Evolutionary conservation across 1,140 invertebrate species (phyloP).

Genomic region (Whitmania pigra): DNA sequence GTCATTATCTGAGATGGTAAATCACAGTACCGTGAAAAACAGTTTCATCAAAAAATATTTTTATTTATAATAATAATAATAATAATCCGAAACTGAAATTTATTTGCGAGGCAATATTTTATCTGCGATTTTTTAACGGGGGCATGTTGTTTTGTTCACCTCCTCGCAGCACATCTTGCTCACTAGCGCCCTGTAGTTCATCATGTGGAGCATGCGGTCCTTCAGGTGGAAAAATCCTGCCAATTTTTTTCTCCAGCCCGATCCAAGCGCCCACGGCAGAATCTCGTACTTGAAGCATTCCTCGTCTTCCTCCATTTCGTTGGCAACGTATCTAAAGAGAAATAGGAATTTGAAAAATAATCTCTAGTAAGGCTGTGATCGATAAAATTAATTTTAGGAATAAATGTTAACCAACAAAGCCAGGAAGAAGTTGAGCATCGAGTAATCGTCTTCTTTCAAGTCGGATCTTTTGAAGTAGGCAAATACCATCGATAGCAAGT

Average conservation of each 20-base stretch:
- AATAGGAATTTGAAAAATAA: background rate
- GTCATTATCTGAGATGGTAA: slow-evolving; percentile 35
- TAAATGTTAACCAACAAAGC: slow-evolving; percentile 7
- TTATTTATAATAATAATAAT: background rate
- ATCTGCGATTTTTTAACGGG: slow-evolving; percentile 3
- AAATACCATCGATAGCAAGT: slow-evolving; percentile 12
- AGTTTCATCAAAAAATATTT: background rate
- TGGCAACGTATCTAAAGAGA: slow-evolving; percentile 45
- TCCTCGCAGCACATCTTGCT: slow-evolving; percentile 47
- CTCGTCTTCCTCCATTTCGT: slow-evolving; percentile 53
- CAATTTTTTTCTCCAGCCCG: slow-evolving; percentile 39
- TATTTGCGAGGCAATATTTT: too few species aligned
- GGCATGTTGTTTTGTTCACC: slow-evolving; percentile 30
- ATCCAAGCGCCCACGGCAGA: slow-evolving; percentile 45
- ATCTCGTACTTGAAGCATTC: slow-evolving; percentile 47
- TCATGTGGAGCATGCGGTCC: slow-evolving; percentile 44
- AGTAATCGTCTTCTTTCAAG: slow-evolving; percentile 7
- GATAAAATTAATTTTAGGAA: background rate
- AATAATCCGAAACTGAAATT: background rate
- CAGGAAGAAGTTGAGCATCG: slow-evolving; percentile 7
- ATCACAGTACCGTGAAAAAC: background rate
- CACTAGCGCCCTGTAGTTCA: slow-evolving; percentile 47
- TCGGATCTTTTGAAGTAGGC: slow-evolving; percentile 14
- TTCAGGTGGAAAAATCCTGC: slow-evolving; percentile 38
- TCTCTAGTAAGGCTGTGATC: background rate